phyloP scores from a whole-genome alignment of 2,888 invertebrate genomes.

The Hydriomena furcata region DNA sequence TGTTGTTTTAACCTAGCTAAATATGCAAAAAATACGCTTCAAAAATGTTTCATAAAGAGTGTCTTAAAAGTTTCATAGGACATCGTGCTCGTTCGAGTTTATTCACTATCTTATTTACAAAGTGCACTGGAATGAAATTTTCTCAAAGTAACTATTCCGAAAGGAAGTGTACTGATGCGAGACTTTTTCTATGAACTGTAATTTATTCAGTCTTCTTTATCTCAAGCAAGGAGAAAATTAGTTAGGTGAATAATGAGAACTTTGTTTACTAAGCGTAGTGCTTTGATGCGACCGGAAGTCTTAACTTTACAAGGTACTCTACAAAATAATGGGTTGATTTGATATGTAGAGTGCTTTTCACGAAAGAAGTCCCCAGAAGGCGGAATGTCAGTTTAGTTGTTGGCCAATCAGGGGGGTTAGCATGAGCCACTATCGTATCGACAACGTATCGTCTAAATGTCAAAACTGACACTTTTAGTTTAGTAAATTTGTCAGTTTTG shows the following conservation, averaged over 20 bases:
- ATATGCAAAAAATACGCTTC: conserved; percentile 11
- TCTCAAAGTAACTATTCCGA: conserved; percentile 27
- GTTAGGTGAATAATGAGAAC: conserved; percentile 4
- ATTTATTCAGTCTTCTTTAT: conserved; percentile 13
- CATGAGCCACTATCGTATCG: no score
- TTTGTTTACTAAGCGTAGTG: no score
- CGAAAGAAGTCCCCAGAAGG: no score
- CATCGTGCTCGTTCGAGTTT: conserved; percentile 22
- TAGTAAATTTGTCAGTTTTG: no score
- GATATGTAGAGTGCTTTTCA: no score
- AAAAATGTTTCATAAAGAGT: conserved; percentile 13
- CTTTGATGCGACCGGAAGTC: not conserved
- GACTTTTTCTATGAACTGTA: conserved; percentile 15
- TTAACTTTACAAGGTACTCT: no score
- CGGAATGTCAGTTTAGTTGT: no score
- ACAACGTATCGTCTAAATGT: no score
- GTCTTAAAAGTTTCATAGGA: conserved; percentile 19
- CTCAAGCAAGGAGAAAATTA: conserved; percentile 11
- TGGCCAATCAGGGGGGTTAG: no score
- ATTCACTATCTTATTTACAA: conserved; percentile 29
- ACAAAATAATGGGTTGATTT: no score
- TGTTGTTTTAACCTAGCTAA: conserved; percentile 9
- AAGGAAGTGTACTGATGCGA: conserved; percentile 29
- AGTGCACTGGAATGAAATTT: conserved; percentile 30
- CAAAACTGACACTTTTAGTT: no score